phyloP scores from a whole-genome alignment of 1,140 invertebrate genomes.

The Drosophila equinoxialis region DNA sequence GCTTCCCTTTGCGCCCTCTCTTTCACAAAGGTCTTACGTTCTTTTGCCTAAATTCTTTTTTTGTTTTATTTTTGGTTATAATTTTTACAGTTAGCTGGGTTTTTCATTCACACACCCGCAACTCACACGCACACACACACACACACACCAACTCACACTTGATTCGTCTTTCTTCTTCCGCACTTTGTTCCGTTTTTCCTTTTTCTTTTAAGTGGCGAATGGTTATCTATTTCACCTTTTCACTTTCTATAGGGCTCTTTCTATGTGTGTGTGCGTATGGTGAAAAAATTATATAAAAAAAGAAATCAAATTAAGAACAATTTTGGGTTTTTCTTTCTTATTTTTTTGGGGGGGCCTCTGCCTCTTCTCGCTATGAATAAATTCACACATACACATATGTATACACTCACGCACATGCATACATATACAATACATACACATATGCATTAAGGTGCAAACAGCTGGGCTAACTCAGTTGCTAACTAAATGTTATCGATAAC shows the following conservation, averaged over 20 bases:
- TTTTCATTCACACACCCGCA: slow-evolving; percentile 74
- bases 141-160: slow-evolving; percentile 25
- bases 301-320: slow-evolving; percentile 22
- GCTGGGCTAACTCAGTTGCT: slow-evolving; percentile 38
- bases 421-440: slow-evolving; percentile 30
- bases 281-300: slow-evolving; percentile 47
- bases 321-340: slow-evolving; percentile 36
- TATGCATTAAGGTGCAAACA: slow-evolving; percentile 39
- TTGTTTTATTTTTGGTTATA: slow-evolving; percentile 76
- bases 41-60: slow-evolving; percentile 73
- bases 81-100: slow-evolving; percentile 69
- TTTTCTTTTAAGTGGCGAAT: slow-evolving; percentile 20
- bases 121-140: slow-evolving; percentile 30
- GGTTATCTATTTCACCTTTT: slow-evolving; percentile 30
- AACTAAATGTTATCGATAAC: slow-evolving; percentile 30
- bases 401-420: slow-evolving; percentile 34
- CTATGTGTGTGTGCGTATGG: slow-evolving; percentile 19
- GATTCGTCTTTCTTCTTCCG: slow-evolving; percentile 31
- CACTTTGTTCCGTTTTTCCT: slow-evolving; percentile 24
- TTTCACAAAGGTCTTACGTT: slow-evolving; percentile 35
- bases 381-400: slow-evolving; percentile 48
- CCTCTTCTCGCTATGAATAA: slow-evolving; percentile 57
- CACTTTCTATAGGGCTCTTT: slow-evolving; percentile 13
- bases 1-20: slow-evolving; percentile 12
- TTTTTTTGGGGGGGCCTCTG: slow-evolving; percentile 45